Base-by-base conservation (phyloP, 2,888 invertebrate species). In the Sarcophaga caerulescens region DNA sequence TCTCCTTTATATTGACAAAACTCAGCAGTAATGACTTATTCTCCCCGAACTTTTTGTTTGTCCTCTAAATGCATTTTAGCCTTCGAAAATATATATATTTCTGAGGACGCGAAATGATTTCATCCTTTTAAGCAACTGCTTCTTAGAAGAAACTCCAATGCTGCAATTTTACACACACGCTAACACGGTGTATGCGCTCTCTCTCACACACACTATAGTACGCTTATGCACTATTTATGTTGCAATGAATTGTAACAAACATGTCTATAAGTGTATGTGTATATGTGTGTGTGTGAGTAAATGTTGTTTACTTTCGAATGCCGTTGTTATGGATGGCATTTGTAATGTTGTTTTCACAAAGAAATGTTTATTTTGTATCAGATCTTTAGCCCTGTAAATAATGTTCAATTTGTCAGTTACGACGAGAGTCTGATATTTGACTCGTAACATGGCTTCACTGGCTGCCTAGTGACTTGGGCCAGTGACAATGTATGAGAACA, bases 401-500 rank as follows among this genome's bases (percentile, higher is more conserved):
- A 74, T 71, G 25, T 65, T 66, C 81, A 80, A 80, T 85, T 81
- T 81, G 81, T 81, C 85, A 85, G 83, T 82, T 81, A 85, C 35
- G 12, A 47, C 47, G 47, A 47, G 47, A 47, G 14, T 14, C 47
- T 81, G 73, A 85, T 81, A 83, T 78, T 84, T 81, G 75, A 81
- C 74, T 60, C 68, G 63, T 14, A 14, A 14, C 14, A 47, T 47
- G 47, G 47, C 47, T 47, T 47, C 12, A 47, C 47, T 47, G 12
- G 14, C 12, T 11, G 47, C 14, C 14, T 8, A 47, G 14, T 52
- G 75, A 76, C 45, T 63, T 60, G 63, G 71, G 62, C 73, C 70
- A 70, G 80, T 78, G 83, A 85, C 82, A 81, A 81, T 35, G 35
- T 35, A 35, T 73, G 75, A 85, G 81, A 87, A 87, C 87, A 87